Conservation (phyloP, 2,888 invertebrate genomes). For the Rotaria sp. region DNA sequence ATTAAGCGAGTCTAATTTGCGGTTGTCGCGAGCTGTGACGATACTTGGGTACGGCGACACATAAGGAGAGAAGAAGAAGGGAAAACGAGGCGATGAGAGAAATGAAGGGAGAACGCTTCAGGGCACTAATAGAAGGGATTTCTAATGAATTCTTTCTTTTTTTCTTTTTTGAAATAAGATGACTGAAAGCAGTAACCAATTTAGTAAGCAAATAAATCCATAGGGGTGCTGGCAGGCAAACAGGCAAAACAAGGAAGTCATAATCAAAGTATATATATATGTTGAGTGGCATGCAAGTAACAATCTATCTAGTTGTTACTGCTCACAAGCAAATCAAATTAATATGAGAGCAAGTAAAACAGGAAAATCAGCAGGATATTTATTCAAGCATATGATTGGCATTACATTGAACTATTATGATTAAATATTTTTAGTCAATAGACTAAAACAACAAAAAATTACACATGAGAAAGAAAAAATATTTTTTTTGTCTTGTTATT, state of each 20-base stretch:
- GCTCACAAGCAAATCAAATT: not conserved
- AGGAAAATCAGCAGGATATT: not conserved
- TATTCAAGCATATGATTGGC: not conserved
- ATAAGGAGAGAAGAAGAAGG: not conserved
- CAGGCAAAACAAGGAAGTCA: constrained; percentile 2
- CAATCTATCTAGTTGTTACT: not conserved
- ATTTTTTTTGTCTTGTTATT: too few species aligned
- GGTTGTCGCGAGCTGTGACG: not conserved
- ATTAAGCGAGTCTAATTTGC: not conserved
- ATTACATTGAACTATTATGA: not conserved
- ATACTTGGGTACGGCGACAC: not conserved
- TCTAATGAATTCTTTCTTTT: not conserved
- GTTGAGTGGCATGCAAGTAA: not conserved
- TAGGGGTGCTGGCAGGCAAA: not conserved
- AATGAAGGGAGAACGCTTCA: not conserved
- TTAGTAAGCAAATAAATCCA: not conserved
- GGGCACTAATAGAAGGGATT: not conserved
- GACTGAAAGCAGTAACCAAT: not conserved
- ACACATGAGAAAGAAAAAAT: too few species aligned
- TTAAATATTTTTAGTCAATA: not conserved
- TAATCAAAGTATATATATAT: not conserved
- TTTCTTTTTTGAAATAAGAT: not conserved
- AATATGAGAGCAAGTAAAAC: not conserved
- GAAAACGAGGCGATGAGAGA: not conserved
- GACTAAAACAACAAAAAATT: too few species aligned